Evolutionary conservation across 1,140 invertebrate genomes (phyloP).

Genomic region (Bombus superbus): DNA sequence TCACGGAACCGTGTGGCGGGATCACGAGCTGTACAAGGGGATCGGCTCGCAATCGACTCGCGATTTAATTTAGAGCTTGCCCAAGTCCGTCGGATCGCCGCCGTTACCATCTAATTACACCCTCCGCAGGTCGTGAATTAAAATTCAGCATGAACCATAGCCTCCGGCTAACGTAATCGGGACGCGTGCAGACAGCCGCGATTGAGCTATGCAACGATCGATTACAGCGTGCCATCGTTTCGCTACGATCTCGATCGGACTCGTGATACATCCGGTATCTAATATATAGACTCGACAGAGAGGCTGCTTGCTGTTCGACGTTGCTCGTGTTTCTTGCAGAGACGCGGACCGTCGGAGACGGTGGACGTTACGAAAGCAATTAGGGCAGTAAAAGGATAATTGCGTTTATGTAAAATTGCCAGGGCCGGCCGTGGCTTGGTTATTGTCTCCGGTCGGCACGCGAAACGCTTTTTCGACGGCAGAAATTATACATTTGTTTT

Average conservation of each 20-base stretch:
- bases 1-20: conserved; percentile 2
- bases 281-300: neutral
- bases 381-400: conserved; percentile 52
- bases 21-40: conserved; percentile 18
- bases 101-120: conserved; percentile 70
- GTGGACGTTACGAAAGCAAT: conserved; percentile 49
- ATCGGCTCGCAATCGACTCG: conserved; percentile 44
- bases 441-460: conserved; percentile 53
- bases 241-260: conserved; percentile 12
- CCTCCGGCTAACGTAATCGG: conserved; percentile 8
- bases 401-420: conserved; percentile 57
- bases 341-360: neutral
- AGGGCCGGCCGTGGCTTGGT: neutral
- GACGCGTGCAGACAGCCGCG: conserved; percentile 13
- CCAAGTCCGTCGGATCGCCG: conserved; percentile 48
- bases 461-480: conserved; percentile 58
- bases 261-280: neutral
- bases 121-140: conserved; percentile 64
- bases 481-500: conserved; percentile 60
- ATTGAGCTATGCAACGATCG: conserved; percentile 20
- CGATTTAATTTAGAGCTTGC: conserved; percentile 74
- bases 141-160: conserved; percentile 56
- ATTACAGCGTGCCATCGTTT: conserved; percentile 19
- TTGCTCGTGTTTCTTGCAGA: no score
- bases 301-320: neutral